Evolutionary conservation across 2,888 invertebrate species (phyloP), one percentile per base, ranked within the genome.

Genomic region (Heliconius hortense): DNA sequence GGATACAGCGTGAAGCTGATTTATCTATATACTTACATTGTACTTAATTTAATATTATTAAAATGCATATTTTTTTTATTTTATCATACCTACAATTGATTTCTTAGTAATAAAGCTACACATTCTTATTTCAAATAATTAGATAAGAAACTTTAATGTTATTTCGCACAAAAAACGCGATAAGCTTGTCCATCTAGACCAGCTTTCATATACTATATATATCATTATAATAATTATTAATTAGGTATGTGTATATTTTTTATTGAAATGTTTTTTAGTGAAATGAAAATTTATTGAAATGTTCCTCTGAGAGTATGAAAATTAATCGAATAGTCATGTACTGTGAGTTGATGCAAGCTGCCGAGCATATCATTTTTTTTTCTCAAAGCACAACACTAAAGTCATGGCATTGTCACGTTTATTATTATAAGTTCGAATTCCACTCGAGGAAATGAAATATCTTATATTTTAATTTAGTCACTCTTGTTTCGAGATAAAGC

Each of bases 121-220:
- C 4, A 48, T 68, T 68, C 11, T 48, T 21, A 68, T 28, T 68
- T 53, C 3, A 48, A 43, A 68, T n/a, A 31, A 28, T 53, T 48
- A 53, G 53, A 53, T 53, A n/a, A 53, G 56, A 69, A 31, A n/a
- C 28, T 7, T 26, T n/a, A 53, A n/a, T 31, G 31, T n/a, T 31
- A 53, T 69, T 28, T 68, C n/a, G 31, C n/a, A 53, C n/a, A 69
- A 43, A 39, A 31, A 26, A 31, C 3, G 21, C 28, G 53, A 69
- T 69, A 69, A 69, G 28, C 53, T 56, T 28, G 43, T 68, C 13
- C n/a, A 69, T 15, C 21, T 28, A n/a, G n/a, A 31, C 53, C 21
- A 69, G 53, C 53, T 69, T 31, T 69, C 31, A 53, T 21, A 53
- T 53, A 53, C 28, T 53, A 0, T 1, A 21, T 68, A 68, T 26